Evolutionary conservation across 2,113 vertebrate genomes (phyloP).

Genomic region (Otocyon megalotis): DNA sequence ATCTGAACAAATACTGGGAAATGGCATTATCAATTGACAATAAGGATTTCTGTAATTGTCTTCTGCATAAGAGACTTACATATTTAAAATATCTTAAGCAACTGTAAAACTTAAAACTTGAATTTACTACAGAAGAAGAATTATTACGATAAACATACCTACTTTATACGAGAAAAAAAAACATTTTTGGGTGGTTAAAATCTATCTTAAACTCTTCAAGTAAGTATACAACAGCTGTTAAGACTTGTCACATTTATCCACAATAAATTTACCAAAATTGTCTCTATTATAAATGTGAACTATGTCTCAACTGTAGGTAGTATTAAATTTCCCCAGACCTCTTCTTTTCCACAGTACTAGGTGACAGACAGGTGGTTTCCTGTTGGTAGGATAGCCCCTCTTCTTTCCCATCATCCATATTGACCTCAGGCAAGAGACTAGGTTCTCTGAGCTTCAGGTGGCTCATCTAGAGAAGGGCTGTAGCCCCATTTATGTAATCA

Average conservation of each 20-base stretch:
- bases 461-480: neutral
- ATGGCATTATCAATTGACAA: neutral
- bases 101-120: slow-evolving; percentile 42
- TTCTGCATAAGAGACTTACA: neutral
- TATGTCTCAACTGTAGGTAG: neutral
- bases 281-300: slow-evolving; percentile 1
- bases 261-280: neutral
- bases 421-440: neutral
- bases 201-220: neutral
- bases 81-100: slow-evolving; percentile 48
- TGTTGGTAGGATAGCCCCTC: neutral
- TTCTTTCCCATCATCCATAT: neutral
- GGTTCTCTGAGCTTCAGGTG: neutral
- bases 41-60: slow-evolving; percentile 44
- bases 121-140: slow-evolving; percentile 49
- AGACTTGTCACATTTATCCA: neutral
- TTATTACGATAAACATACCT: neutral
- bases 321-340: neutral
- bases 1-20: neutral
- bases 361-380: neutral
- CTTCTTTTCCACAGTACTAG: neutral
- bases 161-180: neutral
- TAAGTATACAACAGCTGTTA: slow-evolving; percentile 22
- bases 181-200: neutral
- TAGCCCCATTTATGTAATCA: neutral